Percentiles rank a stretch among this genome's conserved stretches.
phyloP scores from a whole-genome alignment of 2,888 invertebrate species.

The Linnaemya vulpina region DNA sequence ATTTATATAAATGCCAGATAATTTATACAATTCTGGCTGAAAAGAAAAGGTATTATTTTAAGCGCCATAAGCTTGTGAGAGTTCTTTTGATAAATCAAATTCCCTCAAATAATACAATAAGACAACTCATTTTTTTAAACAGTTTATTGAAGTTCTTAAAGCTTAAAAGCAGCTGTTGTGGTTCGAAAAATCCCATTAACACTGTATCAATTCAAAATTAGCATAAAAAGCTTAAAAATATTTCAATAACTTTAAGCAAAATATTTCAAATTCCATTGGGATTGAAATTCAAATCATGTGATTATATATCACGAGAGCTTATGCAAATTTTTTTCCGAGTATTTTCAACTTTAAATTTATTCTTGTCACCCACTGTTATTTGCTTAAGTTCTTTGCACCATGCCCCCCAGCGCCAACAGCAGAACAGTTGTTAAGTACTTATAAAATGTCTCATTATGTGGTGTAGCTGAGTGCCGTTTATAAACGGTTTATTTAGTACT shows the following conservation, averaged over 20 bases:
- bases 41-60: too few species aligned
- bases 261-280: background rate
- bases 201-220: background rate
- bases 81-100: too few species aligned
- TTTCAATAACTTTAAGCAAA: background rate
- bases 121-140: too few species aligned
- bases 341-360: background rate
- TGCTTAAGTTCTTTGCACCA: background rate
- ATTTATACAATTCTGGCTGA: too few species aligned
- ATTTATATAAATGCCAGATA: too few species aligned
- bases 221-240: background rate
- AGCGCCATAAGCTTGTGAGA: too few species aligned
- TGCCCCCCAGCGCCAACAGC: background rate
- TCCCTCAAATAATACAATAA: too few species aligned
- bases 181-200: background rate
- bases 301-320: background rate
- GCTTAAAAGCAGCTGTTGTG: background rate
- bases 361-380: conserved; percentile 16
- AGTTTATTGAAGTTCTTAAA: background rate
- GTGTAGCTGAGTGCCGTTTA: background rate
- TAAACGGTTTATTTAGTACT: conserved; percentile 31
- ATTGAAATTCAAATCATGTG: background rate
- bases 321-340: background rate
- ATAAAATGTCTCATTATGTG: background rate
- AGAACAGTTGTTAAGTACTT: background rate